Conservation (phyloP, 2,113 vertebrate species). For the Todiramphus saurophagus region DNA sequence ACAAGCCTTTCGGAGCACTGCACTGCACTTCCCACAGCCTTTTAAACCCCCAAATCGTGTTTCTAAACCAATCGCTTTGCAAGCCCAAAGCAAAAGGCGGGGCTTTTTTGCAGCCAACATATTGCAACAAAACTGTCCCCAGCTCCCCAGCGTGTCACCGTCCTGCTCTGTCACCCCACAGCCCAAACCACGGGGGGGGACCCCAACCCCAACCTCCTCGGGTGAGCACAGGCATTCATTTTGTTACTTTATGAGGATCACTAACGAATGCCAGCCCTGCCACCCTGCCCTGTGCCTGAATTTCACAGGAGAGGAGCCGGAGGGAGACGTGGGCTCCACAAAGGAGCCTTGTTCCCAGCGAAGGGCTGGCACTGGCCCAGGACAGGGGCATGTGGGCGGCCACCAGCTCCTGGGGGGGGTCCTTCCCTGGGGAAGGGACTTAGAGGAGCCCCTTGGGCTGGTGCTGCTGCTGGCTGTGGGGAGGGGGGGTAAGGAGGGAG, state of each 20-base stretch:
- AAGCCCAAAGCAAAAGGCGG: rapidly evolving
- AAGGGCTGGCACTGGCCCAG: not conserved
- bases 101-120: rapidly evolving
- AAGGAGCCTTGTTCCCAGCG: rapidly evolving
- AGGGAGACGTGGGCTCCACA: not conserved
- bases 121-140: not conserved
- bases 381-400: rapidly evolving
- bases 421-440: not conserved
- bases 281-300: rapidly evolving
- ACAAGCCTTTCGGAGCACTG: not conserved
- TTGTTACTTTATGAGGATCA: not conserved
- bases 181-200: not conserved
- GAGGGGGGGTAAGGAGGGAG: not conserved
- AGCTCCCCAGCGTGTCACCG: rapidly evolving
- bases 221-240: not conserved
- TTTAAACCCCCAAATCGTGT: not conserved
- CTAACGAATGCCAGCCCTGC: rapidly evolving
- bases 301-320: rapidly evolving
- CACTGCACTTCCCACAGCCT: rapidly evolving
- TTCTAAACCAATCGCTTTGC: not conserved
- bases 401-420: not conserved
- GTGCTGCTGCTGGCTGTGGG: not conserved
- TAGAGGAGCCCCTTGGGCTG: not conserved
- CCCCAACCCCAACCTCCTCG: not conserved
- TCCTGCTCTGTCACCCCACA: not conserved